Conservation (phyloP, 2,888 invertebrate species). For the Charanyca ferruginea region DNA sequence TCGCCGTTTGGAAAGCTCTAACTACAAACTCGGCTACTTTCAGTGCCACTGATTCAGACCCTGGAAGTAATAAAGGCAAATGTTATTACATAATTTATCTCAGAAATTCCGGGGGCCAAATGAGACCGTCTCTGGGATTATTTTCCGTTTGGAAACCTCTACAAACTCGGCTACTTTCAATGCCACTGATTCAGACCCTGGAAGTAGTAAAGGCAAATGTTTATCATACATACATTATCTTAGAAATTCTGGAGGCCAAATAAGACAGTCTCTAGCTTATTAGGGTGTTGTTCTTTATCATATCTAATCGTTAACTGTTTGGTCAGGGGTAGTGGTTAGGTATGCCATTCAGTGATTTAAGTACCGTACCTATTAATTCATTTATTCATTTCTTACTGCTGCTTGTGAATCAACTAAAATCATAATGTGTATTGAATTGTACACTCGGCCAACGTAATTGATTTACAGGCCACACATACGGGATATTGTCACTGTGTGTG, state of each 20-base stretch:
- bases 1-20: conserved; percentile 81
- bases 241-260: neutral
- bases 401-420: conserved; percentile 9
- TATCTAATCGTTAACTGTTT: neutral
- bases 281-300: neutral
- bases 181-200: conserved; percentile 87
- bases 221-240: conserved; percentile 6
- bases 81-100: conserved; percentile 6
- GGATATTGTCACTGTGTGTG: too few relatives aligned
- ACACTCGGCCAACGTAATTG: too few relatives aligned
- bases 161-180: conserved; percentile 88
- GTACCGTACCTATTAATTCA: neutral
- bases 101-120: neutral
- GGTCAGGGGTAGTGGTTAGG: neutral
- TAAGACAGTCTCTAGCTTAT: conserved; percentile 6
- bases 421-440: conserved; percentile 31
- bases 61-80: conserved; percentile 66
- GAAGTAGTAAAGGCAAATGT: neutral
- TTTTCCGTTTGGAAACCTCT: conserved; percentile 81
- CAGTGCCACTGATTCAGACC: conserved; percentile 85
- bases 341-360: neutral
- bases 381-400: too few relatives aligned
- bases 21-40: conserved; percentile 89
- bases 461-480: too few relatives aligned
- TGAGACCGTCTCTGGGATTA: conserved; percentile 47